Conservation (phyloP, 2,888 invertebrate species). For the Nesidiocoris tenuis region DNA sequence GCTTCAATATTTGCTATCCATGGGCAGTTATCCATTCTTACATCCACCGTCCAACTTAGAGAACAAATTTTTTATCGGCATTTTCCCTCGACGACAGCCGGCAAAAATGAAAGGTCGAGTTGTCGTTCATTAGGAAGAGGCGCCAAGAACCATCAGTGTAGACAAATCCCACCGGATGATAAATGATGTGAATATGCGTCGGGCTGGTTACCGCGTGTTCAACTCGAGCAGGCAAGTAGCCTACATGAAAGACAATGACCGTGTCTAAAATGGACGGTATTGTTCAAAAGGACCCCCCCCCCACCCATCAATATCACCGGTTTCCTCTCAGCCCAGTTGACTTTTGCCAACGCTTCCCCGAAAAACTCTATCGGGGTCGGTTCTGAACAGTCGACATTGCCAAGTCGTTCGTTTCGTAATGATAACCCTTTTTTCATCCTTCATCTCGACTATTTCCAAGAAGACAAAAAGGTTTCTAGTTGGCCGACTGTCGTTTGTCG, state of each 20-base stretch:
- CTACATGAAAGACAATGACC: slow-evolving; percentile 43
- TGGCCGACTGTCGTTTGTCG: neutral
- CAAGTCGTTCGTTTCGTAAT: slow-evolving; percentile 7
- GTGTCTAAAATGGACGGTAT: slow-evolving; percentile 37
- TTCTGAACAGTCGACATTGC: slow-evolving; percentile 1
- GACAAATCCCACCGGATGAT: slow-evolving; percentile 5
- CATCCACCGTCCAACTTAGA: too few species aligned
- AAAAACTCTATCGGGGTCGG: neutral
- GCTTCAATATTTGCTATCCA: too few species aligned
- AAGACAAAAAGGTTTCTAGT: slow-evolving; percentile 16
- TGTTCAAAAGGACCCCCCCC: slow-evolving; percentile 30
- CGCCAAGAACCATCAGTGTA: neutral
- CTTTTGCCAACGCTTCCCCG: slow-evolving; percentile 28
- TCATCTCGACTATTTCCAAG: neutral
- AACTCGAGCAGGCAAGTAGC: slow-evolving; percentile 36
- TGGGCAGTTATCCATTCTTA: too few species aligned
- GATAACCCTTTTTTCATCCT: slow-evolving; percentile 2
- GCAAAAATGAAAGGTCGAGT: neutral
- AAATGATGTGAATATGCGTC: slow-evolving; percentile 32
- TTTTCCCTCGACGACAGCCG: neutral
- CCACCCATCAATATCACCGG: neutral
- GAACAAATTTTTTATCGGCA: too few species aligned
- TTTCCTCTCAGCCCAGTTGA: slow-evolving; percentile 1
- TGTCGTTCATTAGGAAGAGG: neutral
- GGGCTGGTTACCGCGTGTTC: slow-evolving; percentile 7